Evolutionary conservation across 2,888 invertebrate species (phyloP).

Genomic region (Xestia xanthographa): DNA sequence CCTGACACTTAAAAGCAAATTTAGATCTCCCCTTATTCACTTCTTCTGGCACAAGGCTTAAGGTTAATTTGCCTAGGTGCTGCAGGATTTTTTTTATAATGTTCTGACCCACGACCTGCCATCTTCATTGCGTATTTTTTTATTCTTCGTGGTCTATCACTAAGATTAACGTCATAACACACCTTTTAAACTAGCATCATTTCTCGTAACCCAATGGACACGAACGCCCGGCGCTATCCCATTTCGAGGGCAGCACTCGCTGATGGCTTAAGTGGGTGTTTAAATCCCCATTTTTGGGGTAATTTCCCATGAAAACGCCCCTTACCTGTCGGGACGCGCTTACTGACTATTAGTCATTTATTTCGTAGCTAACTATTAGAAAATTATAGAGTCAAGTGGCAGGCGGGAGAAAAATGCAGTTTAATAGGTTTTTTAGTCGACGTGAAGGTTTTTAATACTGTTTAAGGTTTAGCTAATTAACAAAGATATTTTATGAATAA

Average conservation of each 20-base stretch:
- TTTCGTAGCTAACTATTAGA: constrained; percentile 59
- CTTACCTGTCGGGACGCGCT: constrained; percentile 64
- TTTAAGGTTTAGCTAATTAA: constrained; percentile 20
- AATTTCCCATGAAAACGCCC: constrained; percentile 73
- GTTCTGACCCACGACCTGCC: background rate
- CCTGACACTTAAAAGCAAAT: too few species aligned
- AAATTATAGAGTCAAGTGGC: constrained; percentile 56
- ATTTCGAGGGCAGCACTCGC: constrained; percentile 78
- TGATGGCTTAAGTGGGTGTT: constrained; percentile 80
- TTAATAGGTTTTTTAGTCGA: constrained; percentile 14
- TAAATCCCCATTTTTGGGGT: constrained; percentile 76
- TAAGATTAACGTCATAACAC: background rate
- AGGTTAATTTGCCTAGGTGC: too few species aligned
- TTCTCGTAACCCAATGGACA: constrained; percentile 72
- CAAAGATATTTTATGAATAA: background rate
- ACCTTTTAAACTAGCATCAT: background rate
- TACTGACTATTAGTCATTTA: constrained; percentile 64
- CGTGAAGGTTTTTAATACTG: constrained; percentile 7
- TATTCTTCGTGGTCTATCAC: background rate
- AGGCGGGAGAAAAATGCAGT: constrained; percentile 32
- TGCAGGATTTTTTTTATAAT: background rate
- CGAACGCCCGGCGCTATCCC: constrained; percentile 72
- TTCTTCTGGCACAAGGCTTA: background rate
- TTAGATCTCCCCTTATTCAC: too few species aligned
- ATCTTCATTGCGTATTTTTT: background rate